Percentiles rank a stretch among this genome's conserved stretches.
Evolutionary conservation across 2,797 vertebrate genomes (phyloP).

Genomic region (Linurgus olivaceus): DNA sequence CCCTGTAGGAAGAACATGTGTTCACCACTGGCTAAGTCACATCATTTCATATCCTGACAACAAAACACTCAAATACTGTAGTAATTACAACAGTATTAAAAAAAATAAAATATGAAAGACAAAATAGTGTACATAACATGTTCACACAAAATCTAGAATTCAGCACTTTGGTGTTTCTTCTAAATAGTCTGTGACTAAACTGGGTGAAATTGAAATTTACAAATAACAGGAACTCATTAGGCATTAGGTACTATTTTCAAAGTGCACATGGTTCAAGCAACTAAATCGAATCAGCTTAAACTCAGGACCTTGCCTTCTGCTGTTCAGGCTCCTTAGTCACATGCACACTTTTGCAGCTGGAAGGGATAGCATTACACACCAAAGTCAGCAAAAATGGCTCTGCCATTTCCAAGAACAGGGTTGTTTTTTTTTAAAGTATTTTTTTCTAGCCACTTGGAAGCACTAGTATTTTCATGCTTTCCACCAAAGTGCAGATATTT

Average conservation of each 20-base stretch:
- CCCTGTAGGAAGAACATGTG: not conserved
- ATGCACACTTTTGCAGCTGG: not conserved
- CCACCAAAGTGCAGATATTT: not conserved
- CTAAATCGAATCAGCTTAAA: not conserved
- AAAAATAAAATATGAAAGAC: not conserved
- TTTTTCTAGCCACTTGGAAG: constrained; percentile 13
- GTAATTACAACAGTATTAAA: not conserved
- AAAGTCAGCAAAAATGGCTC: constrained; percentile 37
- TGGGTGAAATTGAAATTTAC: not conserved
- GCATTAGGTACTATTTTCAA: not conserved
- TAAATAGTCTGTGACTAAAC: not conserved
- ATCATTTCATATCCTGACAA: not conserved
- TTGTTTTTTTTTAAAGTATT: not conserved
- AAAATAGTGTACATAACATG: not conserved
- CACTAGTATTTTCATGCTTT: not conserved
- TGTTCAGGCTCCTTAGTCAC: constrained; percentile 14
- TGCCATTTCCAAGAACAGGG: constrained; percentile 7
- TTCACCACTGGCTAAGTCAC: not conserved
- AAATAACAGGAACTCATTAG: constrained; percentile 1
- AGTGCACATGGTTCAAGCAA: not conserved
- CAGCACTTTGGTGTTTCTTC: not conserved
- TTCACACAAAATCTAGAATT: not conserved
- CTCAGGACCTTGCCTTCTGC: not conserved
- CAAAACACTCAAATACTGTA: not conserved
- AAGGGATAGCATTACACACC: not conserved